A percentile compares a stretch with the other conserved stretches of the same genome.
Conservation (phyloP, 2,113 vertebrate species). For the Lanius ludovicianus region DNA sequence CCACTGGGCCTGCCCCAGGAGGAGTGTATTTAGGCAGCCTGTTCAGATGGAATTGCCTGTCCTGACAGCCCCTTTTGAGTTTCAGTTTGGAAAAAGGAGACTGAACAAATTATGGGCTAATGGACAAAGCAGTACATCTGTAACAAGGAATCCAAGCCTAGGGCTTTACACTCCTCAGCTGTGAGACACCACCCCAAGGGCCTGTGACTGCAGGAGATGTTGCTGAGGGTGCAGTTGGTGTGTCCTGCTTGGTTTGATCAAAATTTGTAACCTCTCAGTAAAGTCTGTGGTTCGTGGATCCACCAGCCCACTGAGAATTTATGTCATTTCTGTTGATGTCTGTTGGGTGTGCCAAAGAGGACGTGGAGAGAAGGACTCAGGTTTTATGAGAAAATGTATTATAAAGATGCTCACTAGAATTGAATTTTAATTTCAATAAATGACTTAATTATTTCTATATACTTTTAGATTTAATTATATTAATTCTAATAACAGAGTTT, state of each 20-base stretch:
- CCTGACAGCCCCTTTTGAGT: constrained; percentile 39
- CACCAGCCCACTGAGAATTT: neutral
- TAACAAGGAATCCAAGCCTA: neutral
- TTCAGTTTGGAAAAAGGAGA: constrained; percentile 34
- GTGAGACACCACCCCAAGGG: neutral
- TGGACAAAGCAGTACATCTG: constrained; percentile 11
- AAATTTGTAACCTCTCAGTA: neutral
- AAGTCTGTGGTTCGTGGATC: neutral
- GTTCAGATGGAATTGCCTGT: constrained; percentile 34
- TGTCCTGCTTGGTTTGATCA: neutral
- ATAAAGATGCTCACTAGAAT: neutral
- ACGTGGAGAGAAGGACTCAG: neutral
- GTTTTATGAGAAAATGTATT: neutral
- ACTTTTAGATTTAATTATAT: neutral
- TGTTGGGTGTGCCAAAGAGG: neutral
- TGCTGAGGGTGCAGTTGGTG: neutral
- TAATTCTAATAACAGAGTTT: neutral
- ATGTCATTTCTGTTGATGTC: accelerated
- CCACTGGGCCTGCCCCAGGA: constrained; percentile 64
- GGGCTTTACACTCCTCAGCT: neutral
- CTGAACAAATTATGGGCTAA: constrained; percentile 62
- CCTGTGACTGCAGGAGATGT: neutral
- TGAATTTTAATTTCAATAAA: neutral
- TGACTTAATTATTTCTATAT: neutral
- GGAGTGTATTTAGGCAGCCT: neutral